Base-by-base conservation (phyloP, 2,888 invertebrate genomes). In the Rambutsinella grinnellia region DNA sequence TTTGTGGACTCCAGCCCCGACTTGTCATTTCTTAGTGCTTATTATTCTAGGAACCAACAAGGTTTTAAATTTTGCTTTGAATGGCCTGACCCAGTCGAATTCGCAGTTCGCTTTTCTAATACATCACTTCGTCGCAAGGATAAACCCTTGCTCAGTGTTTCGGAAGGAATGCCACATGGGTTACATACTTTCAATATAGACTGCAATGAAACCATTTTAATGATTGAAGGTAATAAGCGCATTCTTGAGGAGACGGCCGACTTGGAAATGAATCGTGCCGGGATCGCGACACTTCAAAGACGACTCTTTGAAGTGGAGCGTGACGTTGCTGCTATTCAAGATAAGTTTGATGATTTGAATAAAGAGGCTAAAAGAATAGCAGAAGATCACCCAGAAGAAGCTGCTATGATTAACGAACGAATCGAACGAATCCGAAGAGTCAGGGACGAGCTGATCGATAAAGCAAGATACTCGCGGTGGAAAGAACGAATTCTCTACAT, bases 131-230 rank as follows among this genome's bases (percentile, higher is more conserved):
- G n/a, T n/a, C n/a, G n/a, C n/a, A n/a, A n/a, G n/a, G n/a, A n/a
- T n/a, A n/a, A n/a, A n/a, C n/a, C n/a, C n/a, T n/a, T n/a, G n/a
- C n/a, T n/a, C n/a, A n/a, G n/a, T n/a, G n/a, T n/a, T n/a, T n/a
- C n/a, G n/a, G n/a, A n/a, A n/a, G n/a, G n/a, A n/a, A n/a, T n/a
- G n/a, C n/a, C n/a, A n/a, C 98, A 99, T 87, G 97, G 97, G 36
- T 94, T 99, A 53, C 99, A 99, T 89, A 98, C 97, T 67, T 99
- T 97, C 94, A 97, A 99, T 87, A 99, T 99, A 88, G 99, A 99
- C 88, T 99, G 98, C 87, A 93, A 97, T 85, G 99, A 99, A 89
- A 99, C 99, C 0, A 94, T 97, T 65, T 94, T 96, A 2, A 99
- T 98, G 99, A 99, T 99, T 87, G 97, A 99, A 87, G 99, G 99